A percentile compares a stretch with the other conserved stretches of the same genome.
Evolutionary conservation across 2,888 invertebrate genomes (phyloP).

Genomic region (Lepidocyrtinus sp.): DNA sequence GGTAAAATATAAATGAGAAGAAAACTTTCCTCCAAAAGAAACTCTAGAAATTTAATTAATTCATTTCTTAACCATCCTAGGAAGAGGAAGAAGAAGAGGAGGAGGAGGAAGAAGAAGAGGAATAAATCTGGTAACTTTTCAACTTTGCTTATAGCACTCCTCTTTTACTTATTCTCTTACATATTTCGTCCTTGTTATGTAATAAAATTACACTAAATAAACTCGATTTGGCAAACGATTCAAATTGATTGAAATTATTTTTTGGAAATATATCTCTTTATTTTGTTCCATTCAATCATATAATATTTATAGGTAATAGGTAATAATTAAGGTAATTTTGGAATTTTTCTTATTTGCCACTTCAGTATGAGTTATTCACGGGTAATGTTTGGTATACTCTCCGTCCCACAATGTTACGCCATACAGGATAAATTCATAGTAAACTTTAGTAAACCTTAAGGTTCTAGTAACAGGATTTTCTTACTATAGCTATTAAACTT

Average conservation of each 20-base stretch:
- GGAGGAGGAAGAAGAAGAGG: slow-evolving; percentile 69
- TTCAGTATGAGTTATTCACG: slow-evolving; percentile 37
- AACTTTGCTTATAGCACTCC: no score
- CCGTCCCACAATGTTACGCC: no score
- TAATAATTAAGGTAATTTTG: background rate
- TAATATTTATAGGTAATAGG: background rate
- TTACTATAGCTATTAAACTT: slow-evolving; percentile 10
- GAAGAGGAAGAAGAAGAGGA: slow-evolving; percentile 37
- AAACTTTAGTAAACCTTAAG: background rate
- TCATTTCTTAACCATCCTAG: no score
- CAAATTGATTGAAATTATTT: background rate
- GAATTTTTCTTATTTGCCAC: slow-evolving; percentile 10
- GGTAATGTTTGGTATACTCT: slow-evolving; percentile 14
- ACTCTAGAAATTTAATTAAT: background rate
- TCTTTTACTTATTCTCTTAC: slow-evolving; percentile 46
- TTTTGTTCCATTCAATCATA: slow-evolving; percentile 13
- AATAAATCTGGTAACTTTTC: no score
- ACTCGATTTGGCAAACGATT: slow-evolving; percentile 38
- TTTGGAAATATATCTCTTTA: slow-evolving; percentile 52
- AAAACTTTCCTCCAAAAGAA: slow-evolving; percentile 47
- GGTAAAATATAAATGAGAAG: slow-evolving; percentile 77
- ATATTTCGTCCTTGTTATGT: slow-evolving; percentile 32
- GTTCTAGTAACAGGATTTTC: background rate
- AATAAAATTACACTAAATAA: slow-evolving; percentile 39
- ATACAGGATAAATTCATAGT: background rate